Evolutionary conservation across 2,888 invertebrate genomes (phyloP).

Genomic region (Andrena bucephala): DNA sequence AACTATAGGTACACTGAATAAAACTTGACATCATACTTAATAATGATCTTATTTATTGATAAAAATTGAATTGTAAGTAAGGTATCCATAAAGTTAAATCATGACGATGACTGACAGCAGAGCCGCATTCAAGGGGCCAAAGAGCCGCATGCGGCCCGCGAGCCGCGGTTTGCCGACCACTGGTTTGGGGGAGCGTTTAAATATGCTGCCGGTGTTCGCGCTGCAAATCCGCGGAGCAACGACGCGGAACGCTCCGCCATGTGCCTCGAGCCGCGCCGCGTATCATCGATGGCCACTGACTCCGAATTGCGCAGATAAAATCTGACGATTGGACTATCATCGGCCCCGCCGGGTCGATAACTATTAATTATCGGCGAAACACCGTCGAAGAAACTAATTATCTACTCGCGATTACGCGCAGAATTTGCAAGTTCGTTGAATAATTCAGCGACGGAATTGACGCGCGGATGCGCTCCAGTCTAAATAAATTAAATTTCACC

Average conservation of each 20-base stretch:
- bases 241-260: too few relatives aligned
- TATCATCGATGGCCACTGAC: slow-evolving; percentile 10
- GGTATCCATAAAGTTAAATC: too few relatives aligned
- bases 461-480: neutral
- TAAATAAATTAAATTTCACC: slow-evolving; percentile 5
- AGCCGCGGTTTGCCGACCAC: too few relatives aligned
- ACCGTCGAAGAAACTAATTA: slow-evolving; percentile 28
- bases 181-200: neutral
- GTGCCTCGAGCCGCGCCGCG: neutral
- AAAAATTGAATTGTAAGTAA: too few relatives aligned
- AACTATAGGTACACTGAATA: too few relatives aligned
- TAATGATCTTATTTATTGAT: too few relatives aligned
- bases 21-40: too few relatives aligned
- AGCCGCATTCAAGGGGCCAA: too few relatives aligned
- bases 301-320: slow-evolving; percentile 21
- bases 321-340: slow-evolving; percentile 10
- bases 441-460: slow-evolving; percentile 16
- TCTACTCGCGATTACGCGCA: neutral
- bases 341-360: slow-evolving; percentile 37
- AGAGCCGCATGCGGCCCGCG: too few relatives aligned
- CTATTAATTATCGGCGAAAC: neutral
- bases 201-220: neutral
- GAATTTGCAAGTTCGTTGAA: neutral
- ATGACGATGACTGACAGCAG: too few relatives aligned
- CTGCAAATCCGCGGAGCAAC: neutral